Base-by-base conservation (phyloP, 1,140 invertebrate species). In the Latrodectus geometricus region DNA sequence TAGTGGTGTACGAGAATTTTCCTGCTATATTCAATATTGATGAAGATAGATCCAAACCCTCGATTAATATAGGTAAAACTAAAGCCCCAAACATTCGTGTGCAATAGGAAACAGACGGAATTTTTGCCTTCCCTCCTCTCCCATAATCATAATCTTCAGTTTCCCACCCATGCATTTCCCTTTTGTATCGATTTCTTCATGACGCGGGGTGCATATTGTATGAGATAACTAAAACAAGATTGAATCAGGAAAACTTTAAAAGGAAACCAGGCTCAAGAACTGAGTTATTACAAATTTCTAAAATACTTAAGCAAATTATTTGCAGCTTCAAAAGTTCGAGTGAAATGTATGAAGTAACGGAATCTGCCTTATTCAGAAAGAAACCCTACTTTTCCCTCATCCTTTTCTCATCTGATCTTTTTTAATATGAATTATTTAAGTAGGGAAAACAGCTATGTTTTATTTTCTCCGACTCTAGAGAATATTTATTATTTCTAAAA, bases 171-270 rank as follows among this genome's bases (percentile, higher is more conserved):
- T 11, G 17, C 74, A 12, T 23, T 56, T 23, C 54, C 74, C 21
- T 14, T 56, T 23, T n/a, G 68, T 76, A 76, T 76, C 56, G 74
- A 74, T 74, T 74, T 74, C n/a, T 56, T 54, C 74, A 14, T 76
- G 20, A 54, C 17, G 49, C 20, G 54, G 20, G 20, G 52, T 76
- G 74, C 70, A 76, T 76, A 56, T 54, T 54, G 74, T 76, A 76
- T 76, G 20, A 76, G 12, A n/a, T 56, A 61, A 76, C 20, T 14
- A 76, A 56, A 76, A 61, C 12, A 61, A 61, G 54, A 61, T 61
- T 61, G 74, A 74, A 74, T 74, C 15, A 74, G 49, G 15, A 50
- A 74, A 48, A 72, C 21, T 35, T 72, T 35, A 23, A 72, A 72
- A 21, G 35, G 69, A 49, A 35, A 72, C 35, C 21, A 72, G 21